Conservation (phyloP, 2,888 invertebrate species). For the Rhingia rostrata region DNA sequence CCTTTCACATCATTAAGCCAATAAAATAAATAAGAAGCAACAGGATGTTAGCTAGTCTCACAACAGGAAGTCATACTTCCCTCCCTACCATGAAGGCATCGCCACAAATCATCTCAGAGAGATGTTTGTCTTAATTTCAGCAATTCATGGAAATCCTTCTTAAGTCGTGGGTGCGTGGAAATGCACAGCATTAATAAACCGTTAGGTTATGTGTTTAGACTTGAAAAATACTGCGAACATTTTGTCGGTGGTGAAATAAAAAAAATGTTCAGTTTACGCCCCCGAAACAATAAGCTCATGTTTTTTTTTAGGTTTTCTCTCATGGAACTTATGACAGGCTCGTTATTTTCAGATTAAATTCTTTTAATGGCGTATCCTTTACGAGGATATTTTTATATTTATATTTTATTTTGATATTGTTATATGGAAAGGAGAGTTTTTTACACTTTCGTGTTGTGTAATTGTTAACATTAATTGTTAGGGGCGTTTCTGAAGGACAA, state of each 20-base stretch:
- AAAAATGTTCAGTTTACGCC: conserved; percentile 44
- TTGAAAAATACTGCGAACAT: neutral
- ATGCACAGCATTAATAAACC: conserved; percentile 15
- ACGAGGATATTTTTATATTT: too few species aligned
- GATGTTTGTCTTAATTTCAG: conserved; percentile 21
- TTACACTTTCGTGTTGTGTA: too few species aligned
- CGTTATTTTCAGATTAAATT: too few species aligned
- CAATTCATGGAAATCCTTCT: neutral
- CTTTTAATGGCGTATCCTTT: too few species aligned
- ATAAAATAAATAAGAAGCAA: conserved; percentile 15
- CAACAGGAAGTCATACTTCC: conserved; percentile 10
- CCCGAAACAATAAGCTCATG: neutral
- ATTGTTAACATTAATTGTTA: too few species aligned
- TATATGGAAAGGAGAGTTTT: too few species aligned
- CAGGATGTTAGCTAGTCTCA: neutral
- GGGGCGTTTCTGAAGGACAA: too few species aligned
- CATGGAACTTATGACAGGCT: too few species aligned
- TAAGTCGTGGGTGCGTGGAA: neutral
- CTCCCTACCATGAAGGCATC: neutral
- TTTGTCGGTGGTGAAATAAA: neutral
- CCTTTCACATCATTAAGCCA: neutral
- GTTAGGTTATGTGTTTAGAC: conserved; percentile 1
- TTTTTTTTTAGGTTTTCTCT: too few species aligned
- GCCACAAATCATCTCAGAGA: conserved; percentile 2
- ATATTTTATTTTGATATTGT: too few species aligned